A percentile compares a stretch with the other conserved stretches of the same genome.
Evolutionary conservation across 1,140 invertebrate genomes (phyloP).

Genomic region (Heliconius nattereri): DNA sequence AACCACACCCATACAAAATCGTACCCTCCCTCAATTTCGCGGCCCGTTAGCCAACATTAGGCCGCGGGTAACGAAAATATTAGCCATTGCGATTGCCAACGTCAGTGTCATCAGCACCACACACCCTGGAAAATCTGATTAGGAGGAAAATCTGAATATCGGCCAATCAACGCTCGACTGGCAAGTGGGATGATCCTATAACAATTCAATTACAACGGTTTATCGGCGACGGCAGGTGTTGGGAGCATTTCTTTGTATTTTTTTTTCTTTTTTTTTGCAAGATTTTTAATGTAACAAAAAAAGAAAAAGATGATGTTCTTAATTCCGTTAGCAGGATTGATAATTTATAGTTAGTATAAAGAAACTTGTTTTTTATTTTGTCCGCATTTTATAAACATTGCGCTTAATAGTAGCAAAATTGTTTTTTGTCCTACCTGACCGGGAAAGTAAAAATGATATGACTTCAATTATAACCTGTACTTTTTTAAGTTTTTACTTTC

Average conservation of each 20-base stretch:
- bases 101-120: constrained; percentile 53
- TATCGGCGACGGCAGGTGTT: constrained; percentile 35
- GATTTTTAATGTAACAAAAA: too few relatives aligned
- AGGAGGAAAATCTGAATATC: constrained; percentile 66
- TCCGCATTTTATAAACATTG: too few relatives aligned
- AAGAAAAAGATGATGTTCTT: background rate
- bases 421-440: too few relatives aligned
- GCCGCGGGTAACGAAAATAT: constrained; percentile 62
- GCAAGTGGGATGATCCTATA: constrained; percentile 51
- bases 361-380: too few relatives aligned
- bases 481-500: too few relatives aligned
- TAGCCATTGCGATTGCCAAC: constrained; percentile 52
- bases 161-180: constrained; percentile 63
- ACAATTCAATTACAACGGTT: constrained; percentile 58
- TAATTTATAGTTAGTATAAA: too few relatives aligned
- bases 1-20: constrained; percentile 50
- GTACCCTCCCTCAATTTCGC: constrained; percentile 60
- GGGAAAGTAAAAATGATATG: too few relatives aligned
- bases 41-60: constrained; percentile 50
- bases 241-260: background rate
- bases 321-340: too few relatives aligned
- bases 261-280: background rate
- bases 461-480: too few relatives aligned
- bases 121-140: constrained; percentile 56
- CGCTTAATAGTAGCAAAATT: too few relatives aligned